Conservation (phyloP, 2,888 invertebrate species). For the Spodoptera picta region DNA sequence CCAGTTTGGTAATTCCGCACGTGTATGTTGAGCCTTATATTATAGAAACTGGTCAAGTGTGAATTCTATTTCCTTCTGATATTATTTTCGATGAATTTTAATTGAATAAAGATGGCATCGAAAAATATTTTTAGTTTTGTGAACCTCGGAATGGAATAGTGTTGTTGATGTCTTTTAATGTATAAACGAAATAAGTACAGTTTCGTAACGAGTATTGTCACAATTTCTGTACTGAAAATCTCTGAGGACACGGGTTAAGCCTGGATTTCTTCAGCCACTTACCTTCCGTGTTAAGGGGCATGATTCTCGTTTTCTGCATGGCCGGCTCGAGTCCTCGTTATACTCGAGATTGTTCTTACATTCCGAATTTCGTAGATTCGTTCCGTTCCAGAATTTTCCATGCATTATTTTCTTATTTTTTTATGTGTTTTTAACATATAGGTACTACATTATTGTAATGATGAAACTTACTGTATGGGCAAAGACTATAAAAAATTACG, state of each 20-base stretch:
- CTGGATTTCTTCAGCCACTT: constrained; percentile 65
- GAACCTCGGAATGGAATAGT: no score
- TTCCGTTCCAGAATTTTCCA: neutral
- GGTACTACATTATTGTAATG: no score
- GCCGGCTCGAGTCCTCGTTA: constrained; percentile 67
- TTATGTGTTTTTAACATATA: no score
- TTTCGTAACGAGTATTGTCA: neutral
- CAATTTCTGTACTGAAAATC: constrained; percentile 30
- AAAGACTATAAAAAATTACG: no score
- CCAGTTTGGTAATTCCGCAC: constrained; percentile 38
- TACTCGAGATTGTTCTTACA: constrained; percentile 33
- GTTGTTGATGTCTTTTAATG: no score
- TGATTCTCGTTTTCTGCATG: constrained; percentile 76
- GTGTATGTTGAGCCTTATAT: constrained; percentile 25
- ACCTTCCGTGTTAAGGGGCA: constrained; percentile 51
- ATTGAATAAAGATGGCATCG: neutral
- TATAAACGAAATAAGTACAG: neutral
- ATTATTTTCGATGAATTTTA: neutral
- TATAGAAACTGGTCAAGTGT: constrained; percentile 30
- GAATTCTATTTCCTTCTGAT: constrained; percentile 9
- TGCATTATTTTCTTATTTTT: no score
- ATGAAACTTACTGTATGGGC: no score
- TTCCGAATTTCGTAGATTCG: constrained; percentile 12
- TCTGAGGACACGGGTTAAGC: constrained; percentile 40
- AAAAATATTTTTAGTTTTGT: no score